Evolutionary conservation across 30 jellyfish, hydroid and myxozoan species (phyloP), one percentile per base, ranked within the genome.

Genomic region (Aurelia sp.): DNA sequence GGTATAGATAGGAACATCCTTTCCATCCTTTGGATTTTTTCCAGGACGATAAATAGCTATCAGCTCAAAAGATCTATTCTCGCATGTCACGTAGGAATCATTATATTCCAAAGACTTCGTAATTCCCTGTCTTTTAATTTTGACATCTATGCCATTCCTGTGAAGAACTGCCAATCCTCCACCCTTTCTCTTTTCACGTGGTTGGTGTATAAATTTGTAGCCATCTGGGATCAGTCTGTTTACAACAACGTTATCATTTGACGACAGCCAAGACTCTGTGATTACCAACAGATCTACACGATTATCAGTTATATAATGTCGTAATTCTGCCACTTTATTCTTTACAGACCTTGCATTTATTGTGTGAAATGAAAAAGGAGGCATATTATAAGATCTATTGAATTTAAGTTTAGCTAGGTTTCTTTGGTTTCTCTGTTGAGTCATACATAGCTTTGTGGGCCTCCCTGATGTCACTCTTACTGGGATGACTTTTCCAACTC

Each of bases 1-100:
- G 58, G 80, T 51, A 35, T 52, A 78, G 68, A 63, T 20, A 35
- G 89, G 80, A 21, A 63, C 67, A 30, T 40, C 55, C 71, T 48
- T 61, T 33, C 89, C 89, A 78, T 78, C 69, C 35, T 38, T 78
- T 35, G 89, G 80, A 78, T 78, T 78, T 63, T 78, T 52, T 38
- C 89, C 89, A 60, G 89, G 89, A 50, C 80, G 89, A 78, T 78
- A 60, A 60, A 78, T 33, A 33, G 69, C 89, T 18, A 62, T 60
- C 55, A 61, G 71, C 80, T 78, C 68, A 16, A 38, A 31, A 21
- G 80, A 63, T 60, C 38, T 78, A 63, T 78, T 78, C 68, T 78
- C 89, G 61, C 67, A 78, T 62, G 80, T 15, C 89, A 78, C 89
- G 63, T 38, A 78, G 67, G 18, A 24, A 50, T 61, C 80, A 78